Evolutionary conservation across 2,113 vertebrate species (phyloP).

Genomic region (Myotis brandtii): DNA sequence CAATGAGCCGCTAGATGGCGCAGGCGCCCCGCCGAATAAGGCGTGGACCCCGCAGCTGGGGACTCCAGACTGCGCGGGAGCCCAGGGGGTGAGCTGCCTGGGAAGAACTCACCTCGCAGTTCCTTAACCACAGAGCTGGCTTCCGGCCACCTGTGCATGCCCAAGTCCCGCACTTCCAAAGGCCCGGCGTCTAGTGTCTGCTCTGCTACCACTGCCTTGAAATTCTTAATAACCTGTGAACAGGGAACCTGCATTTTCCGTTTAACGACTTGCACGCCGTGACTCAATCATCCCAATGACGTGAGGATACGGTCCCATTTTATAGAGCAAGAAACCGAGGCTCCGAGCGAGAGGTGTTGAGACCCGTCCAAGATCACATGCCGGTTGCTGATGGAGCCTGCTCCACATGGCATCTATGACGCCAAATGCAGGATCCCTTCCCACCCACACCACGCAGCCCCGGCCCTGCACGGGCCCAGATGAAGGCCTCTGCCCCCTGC

Average conservation of each 20-base stretch:
- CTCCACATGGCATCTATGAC: neutral
- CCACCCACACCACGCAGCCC: fast-evolving
- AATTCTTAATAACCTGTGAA: neutral
- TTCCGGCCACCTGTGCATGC: fast-evolving
- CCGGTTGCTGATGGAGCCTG: neutral
- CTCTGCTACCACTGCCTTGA: neutral
- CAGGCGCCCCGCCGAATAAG: neutral
- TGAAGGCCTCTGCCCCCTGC: neutral
- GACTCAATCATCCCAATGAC: neutral
- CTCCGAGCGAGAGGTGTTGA: neutral
- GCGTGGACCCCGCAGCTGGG: fast-evolving
- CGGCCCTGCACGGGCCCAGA: neutral
- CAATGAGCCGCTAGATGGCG: constrained; percentile 57
- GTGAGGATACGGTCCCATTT: neutral
- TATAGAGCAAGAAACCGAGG: neutral
- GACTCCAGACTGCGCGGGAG: neutral
- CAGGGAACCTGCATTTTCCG: neutral
- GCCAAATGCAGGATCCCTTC: neutral
- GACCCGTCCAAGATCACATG: neutral
- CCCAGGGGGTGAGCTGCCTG: neutral
- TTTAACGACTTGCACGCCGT: neutral
- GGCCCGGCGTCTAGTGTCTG: neutral
- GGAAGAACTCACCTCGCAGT: too few relatives aligned
- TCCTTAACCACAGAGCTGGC: fast-evolving
- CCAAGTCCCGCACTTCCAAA: fast-evolving